Base-by-base conservation (phyloP, 2,797 vertebrate genomes). In the Cercopithecus hamlyni region DNA sequence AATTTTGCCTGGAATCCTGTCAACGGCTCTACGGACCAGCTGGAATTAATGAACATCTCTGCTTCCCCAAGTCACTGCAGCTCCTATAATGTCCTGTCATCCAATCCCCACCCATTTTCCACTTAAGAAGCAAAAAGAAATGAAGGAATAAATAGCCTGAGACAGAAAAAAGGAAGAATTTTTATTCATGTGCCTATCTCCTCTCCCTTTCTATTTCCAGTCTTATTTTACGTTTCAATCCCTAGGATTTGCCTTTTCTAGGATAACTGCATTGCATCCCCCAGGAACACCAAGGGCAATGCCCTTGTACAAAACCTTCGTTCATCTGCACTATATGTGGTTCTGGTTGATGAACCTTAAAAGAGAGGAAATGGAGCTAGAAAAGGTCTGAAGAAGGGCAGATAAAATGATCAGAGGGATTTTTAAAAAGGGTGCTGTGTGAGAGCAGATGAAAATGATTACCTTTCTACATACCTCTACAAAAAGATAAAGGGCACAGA, bases 311-410 rank as follows among this genome's bases (percentile, higher is more conserved):
- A 89, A 96, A 97, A 80, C 88, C 76, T 95, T 73, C 86, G 93
- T 94, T 97, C 95, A 84, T 94, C 61, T 57, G 45, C 36, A 57
- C 88, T 88, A 1, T 92, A n/a, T 92, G 92, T 89, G 92, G 57
- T 84, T 97, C 90, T 96, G 90, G 90, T 96, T 98, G 96, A 95
- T 97, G 88, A 97, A 96, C 93, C 96, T 97, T 95, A 81, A 97
- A 97, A 94, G 94, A 88, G 85, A 97, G 96, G 95, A 97, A 93
- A 97, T 96, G 82, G 90, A 96, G 79, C 96, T 84, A 61, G 93
- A 80, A 94, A 90, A 97, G 77, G 93, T 95, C 90, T 95, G 92
- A 79, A 81, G 93, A 95, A 97, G 96, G 90, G 85, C 93, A 97
- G 92, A 93, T 93, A 85, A 93, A 95, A 93, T 97, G 96, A 96